A percentile compares a stretch with the other conserved stretches of the same genome.
Conservation (phyloP, 2,888 invertebrate species). For the Melikaiella ostensackeni region DNA sequence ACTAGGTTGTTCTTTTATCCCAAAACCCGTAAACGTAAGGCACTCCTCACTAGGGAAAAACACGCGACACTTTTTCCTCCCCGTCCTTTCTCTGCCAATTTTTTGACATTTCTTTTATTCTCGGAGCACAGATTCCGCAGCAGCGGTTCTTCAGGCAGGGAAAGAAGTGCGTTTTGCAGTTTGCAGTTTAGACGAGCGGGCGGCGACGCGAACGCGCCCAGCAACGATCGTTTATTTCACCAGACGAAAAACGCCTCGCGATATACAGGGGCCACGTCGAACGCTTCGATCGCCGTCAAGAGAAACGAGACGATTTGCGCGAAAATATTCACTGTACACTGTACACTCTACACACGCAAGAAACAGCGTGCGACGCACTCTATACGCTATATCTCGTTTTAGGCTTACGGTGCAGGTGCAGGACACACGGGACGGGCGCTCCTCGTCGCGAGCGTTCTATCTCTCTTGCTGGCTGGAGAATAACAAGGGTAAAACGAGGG, state of each 20-base stretch:
- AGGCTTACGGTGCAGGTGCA: conserved; percentile 58
- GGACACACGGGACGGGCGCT: conserved; percentile 51
- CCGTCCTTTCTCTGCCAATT: neutral
- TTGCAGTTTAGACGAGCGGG: conserved; percentile 19
- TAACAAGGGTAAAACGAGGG: conserved; percentile 55
- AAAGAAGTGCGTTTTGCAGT: conserved; percentile 31
- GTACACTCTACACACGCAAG: conserved; percentile 19
- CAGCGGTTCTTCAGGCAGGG: conserved; percentile 3
- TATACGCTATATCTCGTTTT: conserved; percentile 56
- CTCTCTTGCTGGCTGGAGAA: conserved; percentile 53
- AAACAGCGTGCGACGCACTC: conserved; percentile 46
- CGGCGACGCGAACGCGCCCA: conserved; percentile 40
- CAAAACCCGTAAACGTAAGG: neutral
- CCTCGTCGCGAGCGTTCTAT: conserved; percentile 46
- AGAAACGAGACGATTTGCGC: conserved; percentile 20
- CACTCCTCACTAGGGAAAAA: neutral
- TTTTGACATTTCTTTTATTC: neutral
- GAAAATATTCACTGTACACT: conserved; percentile 54
- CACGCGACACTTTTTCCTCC: neutral
- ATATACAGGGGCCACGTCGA: neutral
- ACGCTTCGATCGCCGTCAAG: conserved; percentile 24
- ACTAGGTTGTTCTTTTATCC: conserved; percentile 20
- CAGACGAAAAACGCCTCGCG: conserved; percentile 25
- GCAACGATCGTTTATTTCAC: conserved; percentile 36
- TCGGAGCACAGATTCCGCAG: neutral